phyloP scores from a whole-genome alignment of 2,888 invertebrate species.

The Melanostoma mellinum region DNA sequence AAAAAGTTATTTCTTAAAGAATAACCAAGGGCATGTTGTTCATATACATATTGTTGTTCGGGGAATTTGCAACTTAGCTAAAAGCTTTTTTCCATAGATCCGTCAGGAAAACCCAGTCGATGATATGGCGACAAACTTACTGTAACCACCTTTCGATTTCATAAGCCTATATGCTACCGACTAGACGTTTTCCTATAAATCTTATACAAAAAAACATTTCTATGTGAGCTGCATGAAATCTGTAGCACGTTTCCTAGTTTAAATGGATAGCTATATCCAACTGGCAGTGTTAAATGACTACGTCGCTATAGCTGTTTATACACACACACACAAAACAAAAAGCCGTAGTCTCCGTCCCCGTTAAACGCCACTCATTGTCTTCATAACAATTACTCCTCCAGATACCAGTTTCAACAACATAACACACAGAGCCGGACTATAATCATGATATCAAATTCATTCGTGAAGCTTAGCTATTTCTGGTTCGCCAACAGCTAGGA shows the following conservation, averaged over 20 bases:
- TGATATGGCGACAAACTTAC: too few species aligned
- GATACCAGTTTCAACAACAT: conserved; percentile 27
- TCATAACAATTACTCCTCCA: conserved; percentile 60
- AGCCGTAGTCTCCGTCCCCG: conserved; percentile 34
- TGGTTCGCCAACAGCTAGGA: conserved; percentile 62
- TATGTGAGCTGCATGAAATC: neutral
- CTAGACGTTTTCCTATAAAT: too few species aligned
- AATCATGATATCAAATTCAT: conserved; percentile 64
- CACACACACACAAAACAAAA: neutral
- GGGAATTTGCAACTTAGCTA: too few species aligned
- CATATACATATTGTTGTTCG: too few species aligned
- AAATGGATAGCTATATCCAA: conserved; percentile 55
- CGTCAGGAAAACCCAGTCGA: too few species aligned
- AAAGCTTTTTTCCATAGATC: too few species aligned
- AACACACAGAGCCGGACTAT: conserved; percentile 7
- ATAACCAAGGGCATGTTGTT: too few species aligned
- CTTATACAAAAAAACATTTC: too few species aligned
- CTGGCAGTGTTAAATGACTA: conserved; percentile 51
- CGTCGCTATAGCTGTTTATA: conserved; percentile 30
- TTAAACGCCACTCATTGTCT: conserved; percentile 51
- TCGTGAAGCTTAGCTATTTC: conserved; percentile 45
- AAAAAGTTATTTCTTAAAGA: too few species aligned
- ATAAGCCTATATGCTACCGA: too few species aligned
- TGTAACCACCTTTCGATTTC: too few species aligned
- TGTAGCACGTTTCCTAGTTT: neutral